These are phyloP conservation scores for Chloebia gouldiae DNA, from an alignment of 2,113 vertebrate species.

Conservation along the genomic window DNA sequence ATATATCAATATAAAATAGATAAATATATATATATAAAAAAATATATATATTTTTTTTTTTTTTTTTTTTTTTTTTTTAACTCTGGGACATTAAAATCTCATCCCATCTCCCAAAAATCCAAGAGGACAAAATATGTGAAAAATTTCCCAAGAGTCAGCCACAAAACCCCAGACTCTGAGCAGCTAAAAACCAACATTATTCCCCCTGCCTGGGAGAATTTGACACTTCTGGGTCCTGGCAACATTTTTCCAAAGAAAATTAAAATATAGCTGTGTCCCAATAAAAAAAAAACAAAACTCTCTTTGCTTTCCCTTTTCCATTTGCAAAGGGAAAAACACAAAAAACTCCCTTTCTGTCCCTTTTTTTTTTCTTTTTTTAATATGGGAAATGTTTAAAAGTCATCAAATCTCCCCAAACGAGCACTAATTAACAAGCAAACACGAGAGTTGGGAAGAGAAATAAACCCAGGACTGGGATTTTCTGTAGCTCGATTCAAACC, in stretches of 20 bases:
- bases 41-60: too few relatives aligned
- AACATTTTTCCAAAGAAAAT: constrained; percentile 26
- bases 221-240: constrained; percentile 35
- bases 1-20: too few relatives aligned
- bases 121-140: constrained; percentile 31
- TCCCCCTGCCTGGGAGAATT: constrained; percentile 44
- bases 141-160: constrained; percentile 42
- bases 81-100: neutral
- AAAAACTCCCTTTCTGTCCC: neutral
- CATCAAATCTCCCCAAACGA: constrained; percentile 4
- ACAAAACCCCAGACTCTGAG: constrained; percentile 45
- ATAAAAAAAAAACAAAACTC: neutral
- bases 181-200: constrained; percentile 49
- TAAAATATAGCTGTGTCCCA: neutral
- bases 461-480: neutral
- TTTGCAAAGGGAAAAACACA: neutral
- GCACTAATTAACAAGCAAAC: constrained; percentile 6
- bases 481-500: neutral
- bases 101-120: constrained; percentile 15
- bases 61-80: neutral
- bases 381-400: neutral
- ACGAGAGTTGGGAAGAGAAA: neutral
- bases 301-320: neutral
- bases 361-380: neutral
- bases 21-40: too few relatives aligned